Percentiles rank a stretch among this genome's conserved stretches.
These are phyloP conservation scores for Hydroisotoma schaefferi DNA, from an alignment of 2,888 invertebrate genomes.

Conservation along the genomic window DNA sequence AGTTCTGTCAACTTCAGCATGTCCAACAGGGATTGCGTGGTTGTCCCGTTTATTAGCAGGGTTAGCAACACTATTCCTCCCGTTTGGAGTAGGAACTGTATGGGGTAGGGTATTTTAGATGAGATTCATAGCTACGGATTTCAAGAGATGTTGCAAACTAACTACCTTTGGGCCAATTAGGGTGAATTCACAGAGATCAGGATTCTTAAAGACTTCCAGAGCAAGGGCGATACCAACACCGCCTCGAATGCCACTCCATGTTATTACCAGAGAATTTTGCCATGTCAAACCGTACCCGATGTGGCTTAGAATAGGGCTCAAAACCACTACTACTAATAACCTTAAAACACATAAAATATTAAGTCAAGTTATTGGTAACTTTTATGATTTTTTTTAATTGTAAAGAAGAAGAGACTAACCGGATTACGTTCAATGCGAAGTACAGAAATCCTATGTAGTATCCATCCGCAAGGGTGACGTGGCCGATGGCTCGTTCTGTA, in stretches of 20 bases:
- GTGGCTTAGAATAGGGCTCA: slow-evolving; percentile 57
- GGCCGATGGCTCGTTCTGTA: slow-evolving; percentile 56
- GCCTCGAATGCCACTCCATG: slow-evolving; percentile 62
- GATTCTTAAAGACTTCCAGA: slow-evolving; percentile 58
- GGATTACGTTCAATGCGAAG: slow-evolving; percentile 51
- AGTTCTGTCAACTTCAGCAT: slow-evolving; percentile 57
- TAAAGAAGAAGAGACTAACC: slow-evolving; percentile 48
- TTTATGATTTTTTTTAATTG: neutral
- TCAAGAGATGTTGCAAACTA: neutral
- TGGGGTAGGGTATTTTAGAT: neutral
- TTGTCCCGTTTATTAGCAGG: slow-evolving; percentile 60
- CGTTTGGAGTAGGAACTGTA: slow-evolving; percentile 59
- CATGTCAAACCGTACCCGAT: slow-evolving; percentile 62
- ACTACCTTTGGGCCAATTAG: slow-evolving; percentile 45
- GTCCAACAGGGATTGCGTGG: slow-evolving; percentile 57
- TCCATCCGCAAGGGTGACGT: slow-evolving; percentile 56
- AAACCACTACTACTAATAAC: slow-evolving; percentile 55
- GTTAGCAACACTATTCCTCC: slow-evolving; percentile 61
- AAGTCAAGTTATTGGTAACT: neutral
- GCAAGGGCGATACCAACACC: slow-evolving; percentile 61
- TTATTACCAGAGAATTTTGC: slow-evolving; percentile 60
- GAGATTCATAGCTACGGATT: neutral
- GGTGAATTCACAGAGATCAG: slow-evolving; percentile 47
- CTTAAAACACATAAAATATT: slow-evolving; percentile 43
- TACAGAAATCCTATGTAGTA: slow-evolving; percentile 56